phyloP scores from a whole-genome alignment of 2,113 vertebrate species.

The Panurus biarmicus region DNA sequence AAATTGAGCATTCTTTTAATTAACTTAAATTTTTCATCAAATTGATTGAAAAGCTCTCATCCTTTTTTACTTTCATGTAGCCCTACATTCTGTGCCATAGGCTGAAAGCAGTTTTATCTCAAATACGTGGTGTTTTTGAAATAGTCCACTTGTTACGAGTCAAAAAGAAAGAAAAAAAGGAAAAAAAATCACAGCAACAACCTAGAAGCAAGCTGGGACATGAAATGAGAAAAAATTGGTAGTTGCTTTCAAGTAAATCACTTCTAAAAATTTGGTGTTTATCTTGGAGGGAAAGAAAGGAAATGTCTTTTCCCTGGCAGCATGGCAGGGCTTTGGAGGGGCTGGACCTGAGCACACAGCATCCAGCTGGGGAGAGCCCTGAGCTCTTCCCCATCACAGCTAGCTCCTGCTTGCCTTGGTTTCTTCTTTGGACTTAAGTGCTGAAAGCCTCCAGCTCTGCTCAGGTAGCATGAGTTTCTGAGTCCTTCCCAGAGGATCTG shows the following conservation, averaged over 20 bases:
- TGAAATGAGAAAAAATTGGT: slow-evolving; percentile 22
- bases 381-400: neutral
- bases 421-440: neutral
- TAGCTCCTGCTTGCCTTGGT: neutral
- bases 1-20: slow-evolving; percentile 77
- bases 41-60: slow-evolving; percentile 80
- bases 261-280: neutral
- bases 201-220: slow-evolving; percentile 32
- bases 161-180: neutral
- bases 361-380: neutral
- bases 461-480: neutral
- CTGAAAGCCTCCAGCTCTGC: neutral
- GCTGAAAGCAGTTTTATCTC: slow-evolving; percentile 59
- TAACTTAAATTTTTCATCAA: slow-evolving; percentile 80
- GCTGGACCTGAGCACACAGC: neutral
- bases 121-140: slow-evolving; percentile 49
- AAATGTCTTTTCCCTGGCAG: neutral
- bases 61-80: slow-evolving; percentile 69
- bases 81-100: slow-evolving; percentile 61
- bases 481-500: neutral
- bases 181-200: slow-evolving; percentile 31
- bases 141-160: neutral
- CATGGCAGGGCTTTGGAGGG: neutral
- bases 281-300: neutral
- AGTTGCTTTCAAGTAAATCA: slow-evolving; percentile 28